phyloP scores from a whole-genome alignment of 2,113 vertebrate species.

The Sinocyclocheilus maitianheensis region DNA sequence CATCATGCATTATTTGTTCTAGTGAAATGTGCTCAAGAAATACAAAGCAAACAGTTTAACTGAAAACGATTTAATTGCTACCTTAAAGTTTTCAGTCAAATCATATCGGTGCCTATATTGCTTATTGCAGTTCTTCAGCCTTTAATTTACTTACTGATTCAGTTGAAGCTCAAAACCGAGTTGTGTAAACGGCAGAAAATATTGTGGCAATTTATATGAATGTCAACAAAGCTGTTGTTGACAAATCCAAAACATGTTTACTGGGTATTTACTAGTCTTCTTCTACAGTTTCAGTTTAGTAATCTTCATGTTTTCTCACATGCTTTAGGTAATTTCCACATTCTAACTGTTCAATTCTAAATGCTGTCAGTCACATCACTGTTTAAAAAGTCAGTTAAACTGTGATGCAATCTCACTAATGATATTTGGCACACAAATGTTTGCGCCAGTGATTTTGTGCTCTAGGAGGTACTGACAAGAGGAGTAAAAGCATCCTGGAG shows the following conservation, averaged over 20 bases:
- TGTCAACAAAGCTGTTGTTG: neutral
- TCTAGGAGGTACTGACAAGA: constrained; percentile 16
- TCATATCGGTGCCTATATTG: neutral
- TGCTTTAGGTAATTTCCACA: neutral
- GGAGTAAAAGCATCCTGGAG: constrained; percentile 18
- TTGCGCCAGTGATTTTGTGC: neutral
- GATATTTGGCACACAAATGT: constrained; percentile 14
- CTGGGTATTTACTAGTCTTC: neutral
- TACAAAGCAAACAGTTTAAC: neutral
- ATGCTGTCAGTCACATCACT: too few relatives aligned
- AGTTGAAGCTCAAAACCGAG: neutral
- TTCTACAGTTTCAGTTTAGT: neutral
- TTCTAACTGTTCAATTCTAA: too few relatives aligned
- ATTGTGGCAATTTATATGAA: neutral
- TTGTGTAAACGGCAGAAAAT: neutral
- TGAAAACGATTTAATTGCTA: neutral
- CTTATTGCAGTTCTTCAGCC: neutral
- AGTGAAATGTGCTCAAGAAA: neutral
- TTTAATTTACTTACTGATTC: neutral
- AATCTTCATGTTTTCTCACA: neutral
- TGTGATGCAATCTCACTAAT: neutral
- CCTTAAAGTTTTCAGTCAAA: neutral
- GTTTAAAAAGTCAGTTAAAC: neutral
- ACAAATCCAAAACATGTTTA: neutral
- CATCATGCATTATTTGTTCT: neutral